Evolutionary conservation across 2,113 vertebrate genomes (phyloP).

Genomic region (Lasiurus cinereus): DNA sequence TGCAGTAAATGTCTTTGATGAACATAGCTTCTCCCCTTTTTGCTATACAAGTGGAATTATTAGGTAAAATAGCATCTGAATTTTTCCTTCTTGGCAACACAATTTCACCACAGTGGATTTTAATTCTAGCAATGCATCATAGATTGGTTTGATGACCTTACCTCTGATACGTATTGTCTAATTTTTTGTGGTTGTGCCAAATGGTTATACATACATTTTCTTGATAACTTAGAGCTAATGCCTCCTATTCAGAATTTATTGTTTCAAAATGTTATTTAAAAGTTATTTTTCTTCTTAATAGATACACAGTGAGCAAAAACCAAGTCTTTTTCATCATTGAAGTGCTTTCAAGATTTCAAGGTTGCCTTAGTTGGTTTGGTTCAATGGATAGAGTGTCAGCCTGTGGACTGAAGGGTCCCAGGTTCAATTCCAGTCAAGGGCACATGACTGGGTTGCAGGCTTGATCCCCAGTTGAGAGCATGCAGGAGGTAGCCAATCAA

Average conservation of each 20-base stretch:
- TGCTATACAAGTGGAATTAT: not conserved
- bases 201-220: not conserved
- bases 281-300: constrained; percentile 13
- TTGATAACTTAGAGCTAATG: not conserved
- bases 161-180: not conserved
- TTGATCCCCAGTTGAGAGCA: no score
- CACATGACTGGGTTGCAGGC: no score
- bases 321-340: constrained; percentile 29
- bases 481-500: no score
- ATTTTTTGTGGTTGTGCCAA: not conserved
- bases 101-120: not conserved
- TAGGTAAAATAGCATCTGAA: not conserved
- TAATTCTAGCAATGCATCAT: not conserved
- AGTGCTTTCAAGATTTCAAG: constrained; percentile 19
- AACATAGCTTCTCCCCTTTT: not conserved
- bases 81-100: not conserved
- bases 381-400: no score
- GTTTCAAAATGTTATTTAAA: constrained; percentile 1
- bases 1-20: not conserved
- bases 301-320: constrained; percentile 25
- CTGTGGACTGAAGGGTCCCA: no score
- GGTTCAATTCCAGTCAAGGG: no score
- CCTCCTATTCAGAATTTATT: not conserved
- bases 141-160: not conserved
- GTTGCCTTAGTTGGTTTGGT: not conserved